phyloP scores from a whole-genome alignment of 2,797 vertebrate species.

The Oreochromis grahami region DNA sequence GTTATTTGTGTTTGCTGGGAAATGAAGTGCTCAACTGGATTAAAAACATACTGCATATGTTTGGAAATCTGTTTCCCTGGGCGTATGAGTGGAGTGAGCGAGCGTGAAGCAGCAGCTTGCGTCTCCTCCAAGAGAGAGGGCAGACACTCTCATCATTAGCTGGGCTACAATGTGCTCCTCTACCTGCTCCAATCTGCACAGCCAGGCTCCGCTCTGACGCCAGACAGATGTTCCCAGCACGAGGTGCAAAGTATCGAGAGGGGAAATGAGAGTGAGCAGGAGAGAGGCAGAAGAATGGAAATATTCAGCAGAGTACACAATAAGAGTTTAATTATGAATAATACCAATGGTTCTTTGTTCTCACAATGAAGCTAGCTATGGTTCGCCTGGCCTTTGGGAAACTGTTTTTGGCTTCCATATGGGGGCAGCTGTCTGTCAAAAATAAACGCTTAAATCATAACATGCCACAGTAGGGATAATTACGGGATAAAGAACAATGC shows the following conservation, averaged over 20 bases:
- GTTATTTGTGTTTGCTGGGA: slow-evolving; percentile 79
- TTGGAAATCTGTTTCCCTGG: slow-evolving; percentile 83
- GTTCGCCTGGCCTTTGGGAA: slow-evolving; percentile 68
- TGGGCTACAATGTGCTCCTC: slow-evolving; percentile 76
- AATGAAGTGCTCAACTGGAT: slow-evolving; percentile 82
- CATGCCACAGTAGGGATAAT: slow-evolving; percentile 59
- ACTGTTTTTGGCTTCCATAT: slow-evolving; percentile 76
- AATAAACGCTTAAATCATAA: slow-evolving; percentile 61
- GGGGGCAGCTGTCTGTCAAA: slow-evolving; percentile 78
- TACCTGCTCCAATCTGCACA: slow-evolving; percentile 83
- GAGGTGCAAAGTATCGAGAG: slow-evolving; percentile 73
- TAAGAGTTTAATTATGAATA: slow-evolving; percentile 79
- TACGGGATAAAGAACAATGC: slow-evolving; percentile 65
- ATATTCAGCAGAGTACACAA: slow-evolving; percentile 74
- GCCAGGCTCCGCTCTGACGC: slow-evolving; percentile 76
- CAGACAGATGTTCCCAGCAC: slow-evolving; percentile 81
- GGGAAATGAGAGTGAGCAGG: slow-evolving; percentile 53
- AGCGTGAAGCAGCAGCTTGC: slow-evolving; percentile 77
- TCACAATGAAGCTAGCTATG: slow-evolving; percentile 60
- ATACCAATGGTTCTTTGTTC: slow-evolving; percentile 76
- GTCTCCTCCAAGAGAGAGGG: slow-evolving; percentile 78
- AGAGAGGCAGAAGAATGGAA: slow-evolving; percentile 72
- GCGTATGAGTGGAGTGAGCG: slow-evolving; percentile 75
- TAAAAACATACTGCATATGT: slow-evolving; percentile 83
- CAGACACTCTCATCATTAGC: slow-evolving; percentile 82